Evolutionary conservation across 2,888 invertebrate species (phyloP), one percentile per base, ranked within the genome.

Genomic region (Alsophila aescularia): DNA sequence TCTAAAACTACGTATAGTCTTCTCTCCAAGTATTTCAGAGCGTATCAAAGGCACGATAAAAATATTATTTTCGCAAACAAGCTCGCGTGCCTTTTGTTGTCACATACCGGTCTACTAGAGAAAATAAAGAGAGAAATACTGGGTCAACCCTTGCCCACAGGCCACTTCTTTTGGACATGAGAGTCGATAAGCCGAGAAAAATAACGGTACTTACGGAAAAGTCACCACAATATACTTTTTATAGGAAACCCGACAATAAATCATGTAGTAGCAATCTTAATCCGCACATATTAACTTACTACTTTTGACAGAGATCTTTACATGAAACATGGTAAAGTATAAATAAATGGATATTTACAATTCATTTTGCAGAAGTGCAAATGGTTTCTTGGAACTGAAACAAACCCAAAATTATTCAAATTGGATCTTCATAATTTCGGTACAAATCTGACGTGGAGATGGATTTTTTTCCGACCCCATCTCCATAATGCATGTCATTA

Each of bases 181-280:
- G 44, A 65, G 63, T 69, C 65, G 71, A 72, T 69, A 67, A 68
- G 59, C 63, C 60, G 59, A 52, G 64, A 72, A 62, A 69, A 72
- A 67, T 68, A 60, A 51, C 18, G 55, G 58, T 62, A 66, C 39
- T 52, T 53, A 63, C 58, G 48, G 58, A 62, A 60, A 56, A 41
- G 55, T 56, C 39, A 52, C 48, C 57, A 29, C 48, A 48, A 57
- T 48, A 43, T 18, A 34, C 47, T 57, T 48, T 50, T 52, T 52
- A 55, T 50, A 45, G 54, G 44, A 8, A 10, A 35, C 40, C 44
- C 44, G 10, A 24, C 34, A 31, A 50, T 55, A 50, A 55, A 31
- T 55, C 18, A 40, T 14, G 24, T 13, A 31, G 27, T 39, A 16
- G 8, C 12, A 42, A 16, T 39, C 14, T 40, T 50, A 50, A 55